Conservation (phyloP, 2,797 vertebrate genomes). For the Steatocranus sp. region DNA sequence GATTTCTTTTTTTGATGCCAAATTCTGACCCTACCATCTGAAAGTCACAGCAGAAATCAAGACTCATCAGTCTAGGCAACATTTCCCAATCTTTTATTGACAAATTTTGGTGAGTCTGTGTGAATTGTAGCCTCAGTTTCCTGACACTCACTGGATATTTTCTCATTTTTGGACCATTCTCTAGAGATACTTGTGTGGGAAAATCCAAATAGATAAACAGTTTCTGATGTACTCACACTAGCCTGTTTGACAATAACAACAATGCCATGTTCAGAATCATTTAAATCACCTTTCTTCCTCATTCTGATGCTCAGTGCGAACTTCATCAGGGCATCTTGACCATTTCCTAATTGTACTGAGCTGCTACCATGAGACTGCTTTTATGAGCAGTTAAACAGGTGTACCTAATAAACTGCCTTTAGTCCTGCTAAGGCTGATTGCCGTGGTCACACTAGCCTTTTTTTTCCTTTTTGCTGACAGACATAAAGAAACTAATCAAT, state of each 20-base stretch:
- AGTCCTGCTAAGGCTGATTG: not conserved
- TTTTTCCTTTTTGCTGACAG: not conserved
- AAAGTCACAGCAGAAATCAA: not conserved
- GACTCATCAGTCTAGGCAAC: not conserved
- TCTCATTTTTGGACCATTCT: not conserved
- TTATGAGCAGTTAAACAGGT: not conserved
- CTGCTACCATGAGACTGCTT: not conserved
- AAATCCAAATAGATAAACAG: not conserved
- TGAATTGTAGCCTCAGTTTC: not conserved
- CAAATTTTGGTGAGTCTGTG: not conserved
- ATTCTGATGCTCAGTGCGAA: not conserved
- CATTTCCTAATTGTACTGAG: not conserved
- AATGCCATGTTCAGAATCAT: not conserved
- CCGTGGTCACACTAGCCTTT: accelerated
- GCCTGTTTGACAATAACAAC: not conserved
- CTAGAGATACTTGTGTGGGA: not conserved
- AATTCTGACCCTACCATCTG: not conserved
- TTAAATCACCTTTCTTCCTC: not conserved
- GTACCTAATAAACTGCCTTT: not conserved
- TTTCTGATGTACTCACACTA: not conserved
- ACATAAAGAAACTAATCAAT: not conserved
- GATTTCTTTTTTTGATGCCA: not conserved
- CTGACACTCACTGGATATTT: not conserved
- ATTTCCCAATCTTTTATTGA: not conserved
- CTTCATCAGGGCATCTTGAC: not conserved